A percentile compares a stretch with the other conserved stretches of the same genome.
These are phyloP conservation scores for Boloria selene DNA, from an alignment of 2,888 invertebrate genomes.

Conservation along the genomic window DNA sequence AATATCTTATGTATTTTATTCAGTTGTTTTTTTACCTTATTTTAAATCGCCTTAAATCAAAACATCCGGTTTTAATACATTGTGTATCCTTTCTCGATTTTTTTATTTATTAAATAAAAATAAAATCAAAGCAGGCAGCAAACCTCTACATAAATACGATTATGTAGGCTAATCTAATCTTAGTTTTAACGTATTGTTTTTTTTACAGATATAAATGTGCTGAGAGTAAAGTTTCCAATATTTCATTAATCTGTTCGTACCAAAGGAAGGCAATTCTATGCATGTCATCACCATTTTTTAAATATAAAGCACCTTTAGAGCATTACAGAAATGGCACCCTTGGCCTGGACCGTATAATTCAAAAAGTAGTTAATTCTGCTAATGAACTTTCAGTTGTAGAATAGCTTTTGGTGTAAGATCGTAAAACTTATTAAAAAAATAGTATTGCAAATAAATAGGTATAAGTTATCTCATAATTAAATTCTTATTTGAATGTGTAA, in stretches of 20 bases:
- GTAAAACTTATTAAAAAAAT: too few species aligned
- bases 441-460: too few species aligned
- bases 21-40: too few species aligned
- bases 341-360: conserved; percentile 55
- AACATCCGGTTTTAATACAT: too few species aligned
- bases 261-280: conserved; percentile 55
- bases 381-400: conserved; percentile 42
- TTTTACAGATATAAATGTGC: conserved; percentile 53
- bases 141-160: too few species aligned
- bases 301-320: conserved; percentile 58
- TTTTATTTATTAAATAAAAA: too few species aligned
- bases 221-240: conserved; percentile 48
- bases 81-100: too few species aligned
- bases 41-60: too few species aligned
- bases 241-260: conserved; percentile 47
- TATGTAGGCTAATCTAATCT: neutral
- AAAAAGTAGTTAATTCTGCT: conserved; percentile 52
- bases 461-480: too few species aligned
- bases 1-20: neutral
- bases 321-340: conserved; percentile 53
- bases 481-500: too few species aligned
- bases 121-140: too few species aligned
- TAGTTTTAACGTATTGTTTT: neutral
- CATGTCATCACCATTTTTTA: conserved; percentile 49
- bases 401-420: neutral